Evolutionary conservation across 2,797 vertebrate genomes (phyloP).

Genomic region (Lacerta agilis): DNA sequence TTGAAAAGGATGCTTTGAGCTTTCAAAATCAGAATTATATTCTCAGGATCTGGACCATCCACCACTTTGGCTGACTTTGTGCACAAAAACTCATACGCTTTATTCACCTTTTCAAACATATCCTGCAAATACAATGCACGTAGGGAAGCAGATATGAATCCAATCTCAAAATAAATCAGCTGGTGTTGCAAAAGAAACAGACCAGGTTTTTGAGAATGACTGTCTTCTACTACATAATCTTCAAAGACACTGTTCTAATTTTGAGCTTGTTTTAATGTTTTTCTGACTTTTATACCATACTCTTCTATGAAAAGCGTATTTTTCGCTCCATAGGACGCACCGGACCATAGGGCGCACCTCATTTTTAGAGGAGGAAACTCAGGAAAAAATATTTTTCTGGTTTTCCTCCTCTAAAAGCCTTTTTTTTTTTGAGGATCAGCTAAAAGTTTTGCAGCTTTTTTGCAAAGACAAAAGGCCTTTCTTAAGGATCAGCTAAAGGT

Average conservation of each 20-base stretch:
- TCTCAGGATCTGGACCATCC: slow-evolving; percentile 97
- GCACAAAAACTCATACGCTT: slow-evolving; percentile 97
- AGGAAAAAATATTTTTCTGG: no score
- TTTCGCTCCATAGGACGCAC: no score
- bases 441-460: no score
- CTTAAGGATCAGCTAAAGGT: no score
- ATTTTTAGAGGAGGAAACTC: no score
- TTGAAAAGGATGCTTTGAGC: slow-evolving; percentile 98
- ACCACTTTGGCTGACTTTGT: slow-evolving; percentile 90
- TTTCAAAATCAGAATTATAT: slow-evolving; percentile 98
- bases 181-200: neutral
- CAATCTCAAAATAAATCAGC: slow-evolving; percentile 15
- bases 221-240: neutral
- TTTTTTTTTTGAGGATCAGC: no score
- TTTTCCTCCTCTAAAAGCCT: no score
- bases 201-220: neutral
- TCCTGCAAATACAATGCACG: slow-evolving; percentile 78
- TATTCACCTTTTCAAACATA: slow-evolving; percentile 98
- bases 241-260: neutral
- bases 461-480: no score
- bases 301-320: neutral
- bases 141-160: neutral
- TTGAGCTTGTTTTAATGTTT: neutral
- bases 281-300: neutral
- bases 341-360: no score